Percentiles rank a stretch among this genome's conserved stretches.
phyloP scores from a whole-genome alignment of 2,113 vertebrate species.

The Petrocephalus zakoni region DNA sequence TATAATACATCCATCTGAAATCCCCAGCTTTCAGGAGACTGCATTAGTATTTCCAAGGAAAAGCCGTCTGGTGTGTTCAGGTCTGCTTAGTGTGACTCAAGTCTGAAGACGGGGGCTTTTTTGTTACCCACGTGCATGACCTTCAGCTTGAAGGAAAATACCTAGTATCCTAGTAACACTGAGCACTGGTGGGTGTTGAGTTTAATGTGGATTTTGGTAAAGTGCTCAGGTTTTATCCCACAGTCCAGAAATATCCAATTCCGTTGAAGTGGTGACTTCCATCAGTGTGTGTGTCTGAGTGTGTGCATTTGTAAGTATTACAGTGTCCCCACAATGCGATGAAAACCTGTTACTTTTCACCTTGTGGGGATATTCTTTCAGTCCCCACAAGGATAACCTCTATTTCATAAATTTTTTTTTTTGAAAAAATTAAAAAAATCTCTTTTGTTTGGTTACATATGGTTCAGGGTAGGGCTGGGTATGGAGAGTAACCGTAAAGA shows the following conservation, averaged over 20 bases:
- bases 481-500: background rate
- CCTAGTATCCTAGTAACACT: background rate
- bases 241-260: background rate
- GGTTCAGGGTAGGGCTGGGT: no score
- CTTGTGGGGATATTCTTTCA: no score
- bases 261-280: background rate
- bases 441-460: no score
- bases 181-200: background rate
- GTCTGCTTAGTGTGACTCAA: background rate
- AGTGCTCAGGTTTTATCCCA: background rate
- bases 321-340: no score
- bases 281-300: background rate
- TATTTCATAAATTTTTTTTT: no score
- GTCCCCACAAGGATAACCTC: no score
- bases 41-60: constrained; percentile 1
- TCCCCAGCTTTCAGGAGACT: background rate
- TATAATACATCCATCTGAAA: constrained; percentile 10
- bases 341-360: no score
- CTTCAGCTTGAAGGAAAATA: background rate
- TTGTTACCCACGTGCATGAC: background rate
- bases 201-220: background rate
- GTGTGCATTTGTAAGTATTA: background rate
- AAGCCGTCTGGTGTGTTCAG: background rate
- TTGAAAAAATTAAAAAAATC: no score
- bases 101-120: background rate